These are phyloP conservation scores for Entelurus aequoreus DNA, from an alignment of 2,113 vertebrate species.

Conservation along the genomic window DNA sequence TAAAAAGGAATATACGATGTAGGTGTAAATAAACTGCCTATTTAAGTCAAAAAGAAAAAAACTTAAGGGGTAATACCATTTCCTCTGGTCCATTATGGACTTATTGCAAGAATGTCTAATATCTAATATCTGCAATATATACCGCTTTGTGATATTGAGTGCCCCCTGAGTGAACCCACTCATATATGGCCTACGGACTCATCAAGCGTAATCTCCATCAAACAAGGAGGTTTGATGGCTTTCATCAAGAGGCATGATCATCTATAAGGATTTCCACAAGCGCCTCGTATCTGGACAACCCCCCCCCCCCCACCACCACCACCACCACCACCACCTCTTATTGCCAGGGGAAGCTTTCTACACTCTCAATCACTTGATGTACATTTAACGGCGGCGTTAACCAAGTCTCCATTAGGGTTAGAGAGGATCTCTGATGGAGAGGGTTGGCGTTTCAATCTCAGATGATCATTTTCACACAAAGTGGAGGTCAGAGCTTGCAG, in stretches of 20 bases:
- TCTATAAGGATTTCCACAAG: slow-evolving; percentile 29
- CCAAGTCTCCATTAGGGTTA: slow-evolving; percentile 50
- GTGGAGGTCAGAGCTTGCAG: slow-evolving; percentile 35
- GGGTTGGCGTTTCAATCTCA: slow-evolving; percentile 42
- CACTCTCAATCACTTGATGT: slow-evolving; percentile 35
- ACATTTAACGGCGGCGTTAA: slow-evolving; percentile 40
- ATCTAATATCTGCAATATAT: not conserved
- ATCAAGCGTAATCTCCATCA: slow-evolving; percentile 23
- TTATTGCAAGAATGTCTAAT: slow-evolving; percentile 4
- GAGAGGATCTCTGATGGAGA: slow-evolving; percentile 34
- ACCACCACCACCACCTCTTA: slow-evolving; percentile 11
- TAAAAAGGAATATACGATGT: not conserved
- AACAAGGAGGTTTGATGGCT: slow-evolving; percentile 39
- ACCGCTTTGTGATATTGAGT: slow-evolving; percentile 6
- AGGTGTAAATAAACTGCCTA: slow-evolving; percentile 3
- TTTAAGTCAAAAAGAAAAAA: not conserved
- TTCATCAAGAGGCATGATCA: slow-evolving; percentile 31
- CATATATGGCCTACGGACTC: slow-evolving; percentile 22
- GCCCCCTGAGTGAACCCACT: slow-evolving; percentile 37
- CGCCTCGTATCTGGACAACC: slow-evolving; percentile 17
- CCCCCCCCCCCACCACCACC: too few relatives aligned
- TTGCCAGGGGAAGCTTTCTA: slow-evolving; percentile 24
- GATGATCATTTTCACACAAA: slow-evolving; percentile 39
- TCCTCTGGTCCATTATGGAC: not conserved
- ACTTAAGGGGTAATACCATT: not conserved